Evolutionary conservation across 1,140 invertebrate genomes (phyloP), one percentile per base, ranked within the genome.

Genomic region (Drosophila pallidifrons): DNA sequence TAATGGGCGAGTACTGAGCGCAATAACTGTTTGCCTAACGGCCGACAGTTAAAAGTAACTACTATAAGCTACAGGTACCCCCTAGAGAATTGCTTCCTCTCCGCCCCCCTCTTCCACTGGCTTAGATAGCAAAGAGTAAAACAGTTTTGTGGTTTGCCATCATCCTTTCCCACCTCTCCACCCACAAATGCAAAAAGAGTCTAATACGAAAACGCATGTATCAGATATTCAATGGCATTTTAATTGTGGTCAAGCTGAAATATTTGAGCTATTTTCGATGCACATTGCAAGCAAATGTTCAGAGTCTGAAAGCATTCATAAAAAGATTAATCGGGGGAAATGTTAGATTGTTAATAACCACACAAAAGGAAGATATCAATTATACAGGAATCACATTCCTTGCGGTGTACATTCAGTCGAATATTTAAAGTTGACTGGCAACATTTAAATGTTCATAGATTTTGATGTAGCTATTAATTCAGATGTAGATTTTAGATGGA

Each of bases 11-110:
- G 69, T 77, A 83, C 69, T 54, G 71, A 81, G 73, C 49, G 58
- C 76, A 77, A 87, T 87, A 88, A 87, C 83, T 89, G 81, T 89
- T 88, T 88, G 85, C 64, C 80, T 88, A 88, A 88, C 80, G 85
- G 75, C 41, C 70, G 77, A 71, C 77, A 68, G 83, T 88, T 88
- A 88, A 79, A 79, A 83, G 74, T 82, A 88, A 88, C 85, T 72
- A 57, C 80, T 58, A 54, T 80, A 79, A 89, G 83, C 85, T 77
- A 88, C 83, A 88, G 83, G 83, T 88, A 88, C 52, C 35, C 79
- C 75, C 49, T n/a, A 47, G 43, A 61, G 32, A 5, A 58, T 25
- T 41, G 6, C 46, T n/a, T n/a, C 35, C 35, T 8, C 35, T 10
- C 7, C 6, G 10, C 25, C 5, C 15, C 7, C n/a, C 38, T 10